phyloP scores from a whole-genome alignment of 2,797 vertebrate species.

The Chaunax sp. region DNA sequence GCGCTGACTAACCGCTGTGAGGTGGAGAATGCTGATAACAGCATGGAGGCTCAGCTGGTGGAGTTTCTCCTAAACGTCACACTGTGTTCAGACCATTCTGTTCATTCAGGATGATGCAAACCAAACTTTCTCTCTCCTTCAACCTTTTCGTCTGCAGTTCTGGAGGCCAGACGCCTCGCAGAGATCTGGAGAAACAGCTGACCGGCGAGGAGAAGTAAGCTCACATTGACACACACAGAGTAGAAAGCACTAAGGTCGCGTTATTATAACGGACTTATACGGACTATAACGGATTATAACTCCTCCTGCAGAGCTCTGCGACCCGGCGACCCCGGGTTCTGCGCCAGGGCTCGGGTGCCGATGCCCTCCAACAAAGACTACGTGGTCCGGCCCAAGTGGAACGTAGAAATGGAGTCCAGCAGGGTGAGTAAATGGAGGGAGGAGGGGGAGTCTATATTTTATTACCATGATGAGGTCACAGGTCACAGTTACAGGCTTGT shows the following conservation, averaged over 20 bases:
- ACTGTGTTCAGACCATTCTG: not conserved
- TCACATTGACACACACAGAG: not conserved
- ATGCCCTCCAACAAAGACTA: slow-evolving; percentile 99
- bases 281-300: too few species aligned
- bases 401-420: slow-evolving; percentile 92
- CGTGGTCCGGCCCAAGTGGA: slow-evolving; percentile 98
- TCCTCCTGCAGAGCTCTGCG: slow-evolving; percentile 87
- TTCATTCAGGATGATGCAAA: not conserved
- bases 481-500: too few species aligned
- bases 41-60: slow-evolving; percentile 39
- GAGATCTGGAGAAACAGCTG: slow-evolving; percentile 97
- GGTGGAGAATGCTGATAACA: slow-evolving; percentile 39
- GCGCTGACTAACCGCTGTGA: slow-evolving; percentile 51
- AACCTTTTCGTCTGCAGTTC: slow-evolving; percentile 79
- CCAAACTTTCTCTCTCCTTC: not conserved
- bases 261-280: too few species aligned
- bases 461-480: too few species aligned
- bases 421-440: slow-evolving; percentile 88
- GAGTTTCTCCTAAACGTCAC: not conserved
- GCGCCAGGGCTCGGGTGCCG: slow-evolving; percentile 93
- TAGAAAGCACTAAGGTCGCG: too few species aligned
- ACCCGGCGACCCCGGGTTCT: slow-evolving; percentile 96
- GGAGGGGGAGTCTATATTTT: not conserved
- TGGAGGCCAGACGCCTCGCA: slow-evolving; percentile 95
- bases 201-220: slow-evolving; percentile 97